Base-by-base conservation (phyloP, 2,888 invertebrate species). In the Dicyrtoma fusca region DNA sequence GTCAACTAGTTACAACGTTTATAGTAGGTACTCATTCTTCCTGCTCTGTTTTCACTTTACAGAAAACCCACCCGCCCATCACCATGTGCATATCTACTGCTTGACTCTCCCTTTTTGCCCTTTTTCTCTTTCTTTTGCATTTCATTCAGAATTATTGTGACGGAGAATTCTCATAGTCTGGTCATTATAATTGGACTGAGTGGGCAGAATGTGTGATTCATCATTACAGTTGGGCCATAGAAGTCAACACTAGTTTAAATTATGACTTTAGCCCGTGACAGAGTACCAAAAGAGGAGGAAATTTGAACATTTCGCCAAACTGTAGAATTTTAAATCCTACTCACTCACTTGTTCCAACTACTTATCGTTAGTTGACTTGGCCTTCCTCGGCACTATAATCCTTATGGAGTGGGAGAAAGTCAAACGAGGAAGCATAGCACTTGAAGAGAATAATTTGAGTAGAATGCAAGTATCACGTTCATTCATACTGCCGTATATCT, bases 101-200 rank as follows among this genome's bases (percentile, higher is more conserved):
- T 21, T 49, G 4, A n/a, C 17, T 17, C 13, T 49, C 11, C 5
- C n/a, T 49, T 49, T 23, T 55, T 55, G 8, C 55, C 21, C 55
- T 55, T 23, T 55, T 55, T 55, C 23, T 21, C 17, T 51, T 51
- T 23, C 23, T 34, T 21, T 55, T 21, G 21, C 21, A 55, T 55
- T 55, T 55, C 23, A n/a, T 19, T 8, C 19, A 19, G 21, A 34
- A 13, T 21, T 55, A 13, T 23, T 23, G 55, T 21, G 21, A 21
- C 53, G 17, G 11, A 17, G 53, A 19, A 14, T 55, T 21, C 6
- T 55, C 23, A 1, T 55, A 34, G 34, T 51, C 21, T 14, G 26
- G 61, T 34, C 61, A 61, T 61, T 61, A 61, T 61, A 61, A 61
- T 61, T 61, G 61, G 61, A 19, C 19, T 55, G 55, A 55, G 55